A percentile compares a stretch with the other conserved stretches of the same genome.
Evolutionary conservation across 2,113 vertebrate genomes (phyloP).

Genomic region (human): DNA sequence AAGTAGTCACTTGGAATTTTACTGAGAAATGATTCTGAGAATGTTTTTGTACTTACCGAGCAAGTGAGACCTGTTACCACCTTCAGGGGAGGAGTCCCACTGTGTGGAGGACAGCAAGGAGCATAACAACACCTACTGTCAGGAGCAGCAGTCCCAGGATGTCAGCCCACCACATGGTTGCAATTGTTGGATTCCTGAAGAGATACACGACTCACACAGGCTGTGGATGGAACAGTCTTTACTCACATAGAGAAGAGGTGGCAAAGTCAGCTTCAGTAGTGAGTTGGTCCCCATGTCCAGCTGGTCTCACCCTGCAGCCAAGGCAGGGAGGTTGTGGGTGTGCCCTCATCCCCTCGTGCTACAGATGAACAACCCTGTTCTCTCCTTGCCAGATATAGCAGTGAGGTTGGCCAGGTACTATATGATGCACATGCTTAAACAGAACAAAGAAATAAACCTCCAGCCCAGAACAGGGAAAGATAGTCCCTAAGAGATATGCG

Average conservation of each 20-base stretch:
- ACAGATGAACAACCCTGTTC: neutral
- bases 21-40: neutral
- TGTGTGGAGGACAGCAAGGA: neutral
- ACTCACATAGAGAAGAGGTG: neutral
- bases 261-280: neutral
- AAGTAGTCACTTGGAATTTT: neutral
- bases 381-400: neutral
- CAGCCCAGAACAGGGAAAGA: neutral
- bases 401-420: neutral
- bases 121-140: neutral
- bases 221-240: neutral
- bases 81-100: neutral
- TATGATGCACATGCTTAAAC: neutral
- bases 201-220: neutral
- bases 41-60: neutral
- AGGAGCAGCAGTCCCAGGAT: neutral
- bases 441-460: neutral
- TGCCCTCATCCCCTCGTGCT: fast-evolving
- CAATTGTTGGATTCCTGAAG: neutral
- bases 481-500: neutral
- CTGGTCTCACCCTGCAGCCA: fast-evolving
- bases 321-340: neutral
- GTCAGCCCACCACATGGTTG: neutral
- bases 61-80: neutral
- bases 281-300: neutral